Evolutionary conservation across 2,888 invertebrate genomes (phyloP), one percentile per base, ranked within the genome.

Genomic region (Ennomos erosarius): DNA sequence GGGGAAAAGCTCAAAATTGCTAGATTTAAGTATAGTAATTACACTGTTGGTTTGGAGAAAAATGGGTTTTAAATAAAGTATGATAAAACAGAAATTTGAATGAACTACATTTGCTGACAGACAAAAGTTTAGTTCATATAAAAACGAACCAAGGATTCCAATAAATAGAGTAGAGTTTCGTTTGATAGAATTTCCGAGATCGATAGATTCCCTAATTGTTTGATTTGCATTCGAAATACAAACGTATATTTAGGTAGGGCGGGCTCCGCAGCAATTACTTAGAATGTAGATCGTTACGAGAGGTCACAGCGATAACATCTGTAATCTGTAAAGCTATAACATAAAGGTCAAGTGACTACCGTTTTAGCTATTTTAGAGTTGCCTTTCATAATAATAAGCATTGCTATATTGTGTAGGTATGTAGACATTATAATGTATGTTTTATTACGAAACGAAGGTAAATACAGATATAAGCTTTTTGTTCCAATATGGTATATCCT

Each of bases 151-250:
- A 0, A 40, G 1, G 1, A 0, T 0, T 8, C 4, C 2, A 36
- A 0, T 9, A 8, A n/a, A 55, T 70, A 74, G 38, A 59, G 73
- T 68, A 48, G 53, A 55, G 57, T 67, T 73, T 72, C 38, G 58
- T 58, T 42, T 66, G 64, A 5, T 12, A 9, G 45, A 42, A 8
- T 42, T 51, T 60, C 42, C 10, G 34, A 55, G 65, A 70, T 72
- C 68, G 58, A 67, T 67, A 63, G 58, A 62, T 67, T 66, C 50
- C 65, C 69, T 81, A 84, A 82, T 84, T 81, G 79, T 73, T 76
- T 78, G 70, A 84, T 84, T 84, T 84, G 78, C 78, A 81, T 84
- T 69, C 68, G 64, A 67, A 68, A 70, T 64, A 51, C 62, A 67
- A 67, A 65, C 59, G 62, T 71, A 59, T 63, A 60, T 53, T 64